Conservation (phyloP, 1,140 invertebrate species). For the Drosophila trapezifrons region DNA sequence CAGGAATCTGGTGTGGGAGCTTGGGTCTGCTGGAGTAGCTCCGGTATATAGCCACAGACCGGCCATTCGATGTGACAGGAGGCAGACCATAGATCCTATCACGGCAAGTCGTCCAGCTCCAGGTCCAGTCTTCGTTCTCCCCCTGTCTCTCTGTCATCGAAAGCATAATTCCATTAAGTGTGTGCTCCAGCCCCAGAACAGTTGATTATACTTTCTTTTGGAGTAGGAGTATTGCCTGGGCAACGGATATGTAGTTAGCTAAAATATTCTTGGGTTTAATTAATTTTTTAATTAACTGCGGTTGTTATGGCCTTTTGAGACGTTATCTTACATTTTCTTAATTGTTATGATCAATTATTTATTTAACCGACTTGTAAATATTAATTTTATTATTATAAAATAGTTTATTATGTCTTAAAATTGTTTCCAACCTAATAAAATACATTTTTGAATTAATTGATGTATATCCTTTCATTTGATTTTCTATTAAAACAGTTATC, state of each 20-base stretch:
- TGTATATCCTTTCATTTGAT: neutral
- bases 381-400: neutral
- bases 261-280: neutral
- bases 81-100: conserved; percentile 29
- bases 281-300: neutral
- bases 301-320: neutral
- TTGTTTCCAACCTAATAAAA: neutral
- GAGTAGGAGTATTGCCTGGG: neutral
- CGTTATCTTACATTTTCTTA: neutral
- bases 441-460: neutral
- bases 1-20: conserved; percentile 18
- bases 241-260: neutral
- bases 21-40: conserved; percentile 1
- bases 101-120: conserved; percentile 12
- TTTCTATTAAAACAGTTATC: neutral
- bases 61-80: conserved; percentile 38
- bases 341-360: too few species aligned
- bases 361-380: too few species aligned
- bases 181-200: conserved; percentile 1
- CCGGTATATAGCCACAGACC: conserved; percentile 8
- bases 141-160: neutral
- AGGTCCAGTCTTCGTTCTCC: neutral
- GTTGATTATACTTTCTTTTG: conserved; percentile 18
- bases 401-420: neutral
- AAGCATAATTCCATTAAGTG: conserved; percentile 36